Evolutionary conservation across 2,113 vertebrate genomes (phyloP).

Genomic region (Aptenodytes forsteri): DNA sequence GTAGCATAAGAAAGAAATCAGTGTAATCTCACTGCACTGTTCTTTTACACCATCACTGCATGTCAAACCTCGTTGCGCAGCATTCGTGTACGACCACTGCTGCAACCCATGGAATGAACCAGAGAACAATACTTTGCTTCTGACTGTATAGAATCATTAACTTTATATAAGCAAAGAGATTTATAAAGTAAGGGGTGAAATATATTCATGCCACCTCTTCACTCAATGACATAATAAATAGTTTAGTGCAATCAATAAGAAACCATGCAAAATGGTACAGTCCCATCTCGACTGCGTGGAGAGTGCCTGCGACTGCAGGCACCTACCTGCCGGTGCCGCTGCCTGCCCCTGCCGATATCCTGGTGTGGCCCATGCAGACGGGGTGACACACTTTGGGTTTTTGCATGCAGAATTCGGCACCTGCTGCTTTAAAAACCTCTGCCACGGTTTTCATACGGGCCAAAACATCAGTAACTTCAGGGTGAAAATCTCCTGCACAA

Average conservation of each 20-base stretch:
- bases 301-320: neutral
- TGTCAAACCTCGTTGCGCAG: rapidly evolving
- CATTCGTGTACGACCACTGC: rapidly evolving
- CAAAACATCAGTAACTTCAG: neutral
- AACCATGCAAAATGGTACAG: neutral
- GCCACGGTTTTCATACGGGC: rapidly evolving
- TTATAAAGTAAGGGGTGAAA: neutral
- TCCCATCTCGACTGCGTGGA: rapidly evolving
- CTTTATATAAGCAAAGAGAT: neutral
- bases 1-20: neutral
- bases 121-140: neutral
- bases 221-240: neutral
- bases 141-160: neutral
- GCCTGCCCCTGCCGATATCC: too few species aligned
- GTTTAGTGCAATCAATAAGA: neutral
- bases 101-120: rapidly evolving
- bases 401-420: neutral
- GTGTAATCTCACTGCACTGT: neutral
- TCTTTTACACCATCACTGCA: neutral
- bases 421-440: neutral
- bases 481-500: neutral
- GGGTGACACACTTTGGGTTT: rapidly evolving
- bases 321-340: neutral
- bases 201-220: neutral
- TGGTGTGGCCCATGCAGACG: too few species aligned